Conservation (phyloP, 2,113 vertebrate species). For the Scopus umbretta region DNA sequence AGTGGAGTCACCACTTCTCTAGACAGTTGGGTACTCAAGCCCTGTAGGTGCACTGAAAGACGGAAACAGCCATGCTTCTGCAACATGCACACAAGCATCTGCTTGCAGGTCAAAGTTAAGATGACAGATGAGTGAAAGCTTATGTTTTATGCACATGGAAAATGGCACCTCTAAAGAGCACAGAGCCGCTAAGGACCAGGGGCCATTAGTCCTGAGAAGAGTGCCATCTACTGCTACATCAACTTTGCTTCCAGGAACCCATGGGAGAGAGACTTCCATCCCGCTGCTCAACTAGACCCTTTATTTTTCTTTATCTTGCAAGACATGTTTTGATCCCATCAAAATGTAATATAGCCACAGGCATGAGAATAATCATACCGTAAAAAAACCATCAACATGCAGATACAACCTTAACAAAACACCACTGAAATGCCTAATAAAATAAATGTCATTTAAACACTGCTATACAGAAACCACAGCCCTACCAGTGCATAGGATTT, state of each 20-base stretch:
- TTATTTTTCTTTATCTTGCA: not conserved
- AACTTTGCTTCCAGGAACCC: not conserved
- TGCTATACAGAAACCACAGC: not conserved
- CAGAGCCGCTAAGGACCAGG: not conserved
- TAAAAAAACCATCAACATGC: not conserved
- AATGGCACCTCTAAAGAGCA: not conserved
- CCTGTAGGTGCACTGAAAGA: not conserved
- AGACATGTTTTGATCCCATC: not conserved
- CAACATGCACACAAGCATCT: fast-evolving
- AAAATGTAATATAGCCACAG: not conserved
- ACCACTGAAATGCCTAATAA: not conserved
- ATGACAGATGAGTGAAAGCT: not conserved
- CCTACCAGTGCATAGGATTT: not conserved
- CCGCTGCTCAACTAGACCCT: not conserved
- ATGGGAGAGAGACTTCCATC: not conserved
- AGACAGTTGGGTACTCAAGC: not conserved
- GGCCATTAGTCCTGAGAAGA: not conserved
- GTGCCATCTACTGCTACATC: not conserved
- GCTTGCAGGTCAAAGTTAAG: not conserved
- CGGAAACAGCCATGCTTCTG: not conserved
- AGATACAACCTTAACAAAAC: not conserved
- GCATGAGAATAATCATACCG: not conserved
- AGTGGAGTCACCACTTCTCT: not conserved
- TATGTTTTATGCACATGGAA: not conserved
- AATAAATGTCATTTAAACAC: not conserved